A percentile compares a stretch with the other conserved stretches of the same genome.
phyloP scores from a whole-genome alignment of 37 sponge, comb jelly and placozoan genomes.

The Tethya wilhelma region DNA sequence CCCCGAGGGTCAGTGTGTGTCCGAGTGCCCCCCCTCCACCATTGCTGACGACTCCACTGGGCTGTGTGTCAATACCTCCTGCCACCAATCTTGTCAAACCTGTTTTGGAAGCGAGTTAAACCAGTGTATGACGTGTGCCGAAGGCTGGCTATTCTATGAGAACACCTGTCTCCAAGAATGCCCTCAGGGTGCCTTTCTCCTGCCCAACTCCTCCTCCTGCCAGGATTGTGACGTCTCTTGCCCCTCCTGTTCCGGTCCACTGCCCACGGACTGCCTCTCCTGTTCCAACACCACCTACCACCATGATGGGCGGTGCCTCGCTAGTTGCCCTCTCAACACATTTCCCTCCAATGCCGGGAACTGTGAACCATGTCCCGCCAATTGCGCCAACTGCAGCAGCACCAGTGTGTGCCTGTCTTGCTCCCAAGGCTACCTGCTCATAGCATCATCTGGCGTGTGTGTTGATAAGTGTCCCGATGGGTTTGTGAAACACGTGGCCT shows the following conservation, averaged over 20 bases:
- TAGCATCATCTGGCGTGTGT: conserved; percentile 20
- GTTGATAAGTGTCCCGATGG: conserved; percentile 34
- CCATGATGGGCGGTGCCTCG: conserved; percentile 28
- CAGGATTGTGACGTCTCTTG: conserved; percentile 51
- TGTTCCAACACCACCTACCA: conserved; percentile 25
- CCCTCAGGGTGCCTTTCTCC: conserved; percentile 21
- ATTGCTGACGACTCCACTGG: conserved; percentile 1
- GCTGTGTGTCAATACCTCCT: conserved; percentile 19
- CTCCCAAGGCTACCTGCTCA: conserved; percentile 7
- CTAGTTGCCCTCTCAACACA: conserved; percentile 21
- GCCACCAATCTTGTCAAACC: conserved; percentile 57
- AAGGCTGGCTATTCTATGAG: neutral
- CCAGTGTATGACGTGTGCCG: conserved; percentile 42
- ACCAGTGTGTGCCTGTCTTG: conserved; percentile 30
- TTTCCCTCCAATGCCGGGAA: neutral
- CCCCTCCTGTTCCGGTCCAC: conserved; percentile 52
- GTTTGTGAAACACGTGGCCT: neutral
- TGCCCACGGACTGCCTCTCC: conserved; percentile 20
- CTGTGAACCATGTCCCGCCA: conserved; percentile 60
- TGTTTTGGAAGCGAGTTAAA: conserved; percentile 32
- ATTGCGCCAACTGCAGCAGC: conserved; percentile 46
- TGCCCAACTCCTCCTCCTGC: conserved; percentile 15
- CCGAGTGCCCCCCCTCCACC: conserved; percentile 34
- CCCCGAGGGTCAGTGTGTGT: conserved; percentile 26
- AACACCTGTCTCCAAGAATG: conserved; percentile 41